A percentile compares a stretch with the other conserved stretches of the same genome.
Evolutionary conservation across 2,888 invertebrate species (phyloP).

Genomic region (Sminthurinus aureus): DNA sequence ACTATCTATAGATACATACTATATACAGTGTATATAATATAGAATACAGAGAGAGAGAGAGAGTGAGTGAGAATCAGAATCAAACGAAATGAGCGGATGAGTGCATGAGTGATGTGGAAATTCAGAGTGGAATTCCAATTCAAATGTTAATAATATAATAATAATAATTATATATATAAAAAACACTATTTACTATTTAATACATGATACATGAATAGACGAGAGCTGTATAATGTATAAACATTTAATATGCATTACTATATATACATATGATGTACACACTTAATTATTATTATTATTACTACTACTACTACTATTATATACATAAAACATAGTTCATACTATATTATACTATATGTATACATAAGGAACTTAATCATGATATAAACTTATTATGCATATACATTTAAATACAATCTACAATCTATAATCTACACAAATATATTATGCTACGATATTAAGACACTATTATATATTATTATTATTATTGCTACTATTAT

Average conservation of each 20-base stretch:
- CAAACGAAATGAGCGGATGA: not conserved
- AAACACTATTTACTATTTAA: not conserved
- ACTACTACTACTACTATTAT: not conserved
- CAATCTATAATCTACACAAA: no score
- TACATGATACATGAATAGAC: not conserved
- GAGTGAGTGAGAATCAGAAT: slow-evolving; percentile 1
- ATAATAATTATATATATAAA: not conserved
- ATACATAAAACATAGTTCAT: no score
- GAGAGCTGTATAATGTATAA: not conserved
- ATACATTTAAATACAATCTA: no score
- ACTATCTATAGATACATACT: not conserved
- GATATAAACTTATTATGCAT: no score
- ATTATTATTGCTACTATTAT: no score
- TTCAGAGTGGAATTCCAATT: not conserved
- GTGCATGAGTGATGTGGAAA: not conserved
- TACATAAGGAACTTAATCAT: no score
- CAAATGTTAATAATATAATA: not conserved
- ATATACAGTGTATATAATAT: no score
- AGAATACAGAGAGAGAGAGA: slow-evolving; percentile 16
- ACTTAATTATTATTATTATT: slow-evolving; percentile 11
- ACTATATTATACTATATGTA: no score
- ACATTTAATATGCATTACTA: not conserved
- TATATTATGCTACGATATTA: no score
- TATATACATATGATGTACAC: slow-evolving; percentile 9
- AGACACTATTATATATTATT: no score